Evolutionary conservation across 2,888 invertebrate genomes (phyloP), one percentile per base, ranked within the genome.

Genomic region (Allophyes oxyacanthae): DNA sequence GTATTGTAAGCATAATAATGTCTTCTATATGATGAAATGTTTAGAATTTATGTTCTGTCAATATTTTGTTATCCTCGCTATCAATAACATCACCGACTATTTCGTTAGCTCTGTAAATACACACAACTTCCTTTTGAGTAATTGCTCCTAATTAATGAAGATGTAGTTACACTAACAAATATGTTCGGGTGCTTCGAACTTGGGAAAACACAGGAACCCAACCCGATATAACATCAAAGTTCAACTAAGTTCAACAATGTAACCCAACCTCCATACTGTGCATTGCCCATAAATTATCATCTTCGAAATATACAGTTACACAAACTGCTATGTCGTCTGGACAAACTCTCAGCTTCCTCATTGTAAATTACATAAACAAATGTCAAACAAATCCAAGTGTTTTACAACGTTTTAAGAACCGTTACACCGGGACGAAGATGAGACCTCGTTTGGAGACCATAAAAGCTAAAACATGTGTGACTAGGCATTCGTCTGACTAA

Each of bases 321-420:
- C 59, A 43, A 58, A 64, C 74, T 58, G 51, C 46, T 53, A 45
- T 61, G 43, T 46, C 45, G 56, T 71, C 42, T 46, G 37, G 45
- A 58, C 38, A 74, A 53, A 72, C 60, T 55, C 46, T 26, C 37
- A 46, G 52, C 44, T 63, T 55, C 54, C 64, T 43, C 64, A 41
- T 53, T 72, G 70, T 69, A 69, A 76, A 74, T 66, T 55, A 69
- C 70, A 73, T 63, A 65, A 76, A 63, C 74, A 69, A 74, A 74
- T 63, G 69, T 69, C 70, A 60, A 73, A 73, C 55, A 72, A 48
- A 73, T 69, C 49, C 44, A 63, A 73, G 77, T 65, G 49, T 69
- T 75, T 75, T 60, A 75, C 67, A 55, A 46, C 52, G 46, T 58
- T 64, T 55, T 51, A 54, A 36, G 56, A 50, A 60, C 73, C 73